phyloP scores from a whole-genome alignment of 2,888 invertebrate genomes.

The Embidobia sp. region DNA sequence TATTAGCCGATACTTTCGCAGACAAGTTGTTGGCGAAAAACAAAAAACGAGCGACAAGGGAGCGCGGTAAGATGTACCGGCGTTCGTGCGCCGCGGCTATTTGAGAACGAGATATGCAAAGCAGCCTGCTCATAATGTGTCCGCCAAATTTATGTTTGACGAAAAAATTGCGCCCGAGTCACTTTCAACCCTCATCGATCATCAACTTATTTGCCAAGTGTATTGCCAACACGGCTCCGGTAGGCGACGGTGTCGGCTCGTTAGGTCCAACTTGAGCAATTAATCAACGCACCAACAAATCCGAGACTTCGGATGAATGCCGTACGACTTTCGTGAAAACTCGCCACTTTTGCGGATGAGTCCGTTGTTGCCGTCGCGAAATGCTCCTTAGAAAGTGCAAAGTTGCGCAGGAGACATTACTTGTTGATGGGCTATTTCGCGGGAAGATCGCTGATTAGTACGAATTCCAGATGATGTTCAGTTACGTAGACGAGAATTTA shows the following conservation, averaged over 20 bases:
- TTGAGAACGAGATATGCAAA: conserved; percentile 56
- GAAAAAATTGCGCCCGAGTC: conserved; percentile 54
- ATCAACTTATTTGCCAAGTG: conserved; percentile 56
- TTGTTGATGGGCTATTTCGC: too few species aligned
- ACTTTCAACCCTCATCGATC: conserved; percentile 61
- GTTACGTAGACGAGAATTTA: too few species aligned
- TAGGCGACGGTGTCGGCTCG: conserved; percentile 64
- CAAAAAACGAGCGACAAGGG: conserved; percentile 8
- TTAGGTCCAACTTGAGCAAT: conserved; percentile 69
- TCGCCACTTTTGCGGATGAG: too few species aligned
- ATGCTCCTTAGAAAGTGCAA: too few species aligned
- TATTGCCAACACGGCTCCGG: conserved; percentile 46
- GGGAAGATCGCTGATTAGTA: too few species aligned
- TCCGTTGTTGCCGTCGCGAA: too few species aligned
- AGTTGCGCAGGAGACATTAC: too few species aligned
- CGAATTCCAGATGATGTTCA: too few species aligned
- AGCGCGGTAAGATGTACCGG: conserved; percentile 4
- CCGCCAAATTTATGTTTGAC: conserved; percentile 55
- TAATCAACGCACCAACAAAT: conserved; percentile 73
- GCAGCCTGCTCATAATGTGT: conserved; percentile 47
- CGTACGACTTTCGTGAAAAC: too few species aligned
- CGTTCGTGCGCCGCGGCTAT: conserved; percentile 50
- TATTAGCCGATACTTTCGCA: conserved; percentile 29
- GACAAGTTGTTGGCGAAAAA: conserved; percentile 23
- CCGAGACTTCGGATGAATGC: too few species aligned